Evolutionary conservation across 2,113 vertebrate genomes (phyloP).

Genomic region (Paraplagusia blochii): DNA sequence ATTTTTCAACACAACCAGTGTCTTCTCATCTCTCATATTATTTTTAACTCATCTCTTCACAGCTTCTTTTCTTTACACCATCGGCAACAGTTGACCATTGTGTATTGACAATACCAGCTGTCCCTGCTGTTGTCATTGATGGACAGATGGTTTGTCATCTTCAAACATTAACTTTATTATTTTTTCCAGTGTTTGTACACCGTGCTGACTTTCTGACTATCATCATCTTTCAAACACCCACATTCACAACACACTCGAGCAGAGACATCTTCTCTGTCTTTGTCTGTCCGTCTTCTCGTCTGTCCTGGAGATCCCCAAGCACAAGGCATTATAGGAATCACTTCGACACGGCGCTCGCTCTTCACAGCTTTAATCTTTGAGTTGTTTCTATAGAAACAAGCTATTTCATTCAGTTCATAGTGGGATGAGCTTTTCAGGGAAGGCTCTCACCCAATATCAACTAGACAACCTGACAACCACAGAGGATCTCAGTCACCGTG

Average conservation of each 20-base stretch:
- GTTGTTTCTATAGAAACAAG: conserved; percentile 81
- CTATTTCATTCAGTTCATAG: conserved; percentile 57
- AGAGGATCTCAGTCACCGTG: conserved; percentile 35
- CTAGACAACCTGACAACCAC: conserved; percentile 16
- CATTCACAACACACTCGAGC: conserved; percentile 8
- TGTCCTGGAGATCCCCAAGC: conserved; percentile 66
- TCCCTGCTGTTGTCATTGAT: too few species aligned
- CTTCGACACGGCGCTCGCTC: conserved; percentile 62
- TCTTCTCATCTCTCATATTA: too few species aligned
- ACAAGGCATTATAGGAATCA: conserved; percentile 69
- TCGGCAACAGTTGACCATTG: too few species aligned
- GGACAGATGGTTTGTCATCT: too few species aligned
- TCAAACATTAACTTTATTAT: too few species aligned
- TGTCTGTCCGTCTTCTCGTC: conserved; percentile 25
- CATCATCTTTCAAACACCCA: too few species aligned
- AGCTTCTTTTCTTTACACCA: too few species aligned
- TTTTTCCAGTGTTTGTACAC: too few species aligned
- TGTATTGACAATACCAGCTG: too few species aligned
- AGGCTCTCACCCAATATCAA: conserved; percentile 25
- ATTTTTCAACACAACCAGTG: too few species aligned
- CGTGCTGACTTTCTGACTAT: too few species aligned
- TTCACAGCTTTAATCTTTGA: conserved; percentile 77
- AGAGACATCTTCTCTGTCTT: conserved; percentile 11
- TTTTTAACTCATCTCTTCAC: too few species aligned
- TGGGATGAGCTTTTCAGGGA: conserved; percentile 30